These are phyloP conservation scores for Incurvaria masculella DNA, from an alignment of 2,888 invertebrate genomes.

Conservation along the genomic window DNA sequence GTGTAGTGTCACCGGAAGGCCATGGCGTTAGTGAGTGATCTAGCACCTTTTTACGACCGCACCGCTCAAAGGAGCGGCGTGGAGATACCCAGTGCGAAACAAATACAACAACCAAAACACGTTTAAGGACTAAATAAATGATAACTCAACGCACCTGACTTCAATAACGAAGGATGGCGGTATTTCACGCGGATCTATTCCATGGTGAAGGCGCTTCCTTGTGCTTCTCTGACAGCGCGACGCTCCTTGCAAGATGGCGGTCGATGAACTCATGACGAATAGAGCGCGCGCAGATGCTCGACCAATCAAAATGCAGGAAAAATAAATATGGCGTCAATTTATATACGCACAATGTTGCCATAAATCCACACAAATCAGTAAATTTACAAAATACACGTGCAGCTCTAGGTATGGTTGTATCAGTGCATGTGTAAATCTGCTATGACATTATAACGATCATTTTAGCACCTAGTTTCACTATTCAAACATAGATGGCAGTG, in stretches of 20 bases:
- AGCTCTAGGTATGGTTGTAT: no score
- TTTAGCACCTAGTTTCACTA: no score
- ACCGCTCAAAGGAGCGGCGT: constrained; percentile 38
- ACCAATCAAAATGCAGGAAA: constrained; percentile 47
- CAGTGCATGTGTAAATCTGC: no score
- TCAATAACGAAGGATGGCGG: constrained; percentile 31
- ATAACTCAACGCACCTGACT: constrained; percentile 26
- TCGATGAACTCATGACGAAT: constrained; percentile 16
- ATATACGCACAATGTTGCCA: constrained; percentile 39
- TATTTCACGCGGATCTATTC: constrained; percentile 36
- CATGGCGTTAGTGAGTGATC: constrained; percentile 29
- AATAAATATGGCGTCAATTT: constrained; percentile 27
- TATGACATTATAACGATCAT: no score
- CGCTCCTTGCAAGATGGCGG: constrained; percentile 39
- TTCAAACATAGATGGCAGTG: no score
- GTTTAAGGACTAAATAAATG: neutral
- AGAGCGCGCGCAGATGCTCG: constrained; percentile 11
- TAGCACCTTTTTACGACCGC: constrained; percentile 62
- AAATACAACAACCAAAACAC: neutral
- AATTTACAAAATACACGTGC: no score
- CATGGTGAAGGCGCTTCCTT: constrained; percentile 9
- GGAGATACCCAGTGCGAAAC: constrained; percentile 63
- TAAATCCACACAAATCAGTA: no score
- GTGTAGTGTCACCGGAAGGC: neutral
- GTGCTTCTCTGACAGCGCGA: constrained; percentile 14